These are phyloP conservation scores for Falco concolor DNA, from an alignment of 2,797 vertebrate genomes.

Conservation along the genomic window DNA sequence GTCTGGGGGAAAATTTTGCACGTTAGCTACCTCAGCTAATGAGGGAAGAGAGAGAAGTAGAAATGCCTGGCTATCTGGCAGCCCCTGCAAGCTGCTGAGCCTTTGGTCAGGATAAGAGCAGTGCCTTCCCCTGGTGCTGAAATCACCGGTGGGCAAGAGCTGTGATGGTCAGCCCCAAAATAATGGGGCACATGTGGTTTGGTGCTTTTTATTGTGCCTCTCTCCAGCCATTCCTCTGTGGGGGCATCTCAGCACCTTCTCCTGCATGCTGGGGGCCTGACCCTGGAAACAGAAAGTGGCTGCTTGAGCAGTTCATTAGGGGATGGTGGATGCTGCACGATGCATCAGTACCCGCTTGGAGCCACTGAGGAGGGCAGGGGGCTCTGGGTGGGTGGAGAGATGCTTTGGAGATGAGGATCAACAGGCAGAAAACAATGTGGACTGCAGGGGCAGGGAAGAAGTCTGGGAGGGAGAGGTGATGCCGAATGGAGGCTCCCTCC, in stretches of 20 bases:
- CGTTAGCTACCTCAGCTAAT: background rate
- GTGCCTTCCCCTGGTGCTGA: background rate
- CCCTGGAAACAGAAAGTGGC: background rate
- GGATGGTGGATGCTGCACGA: accelerated
- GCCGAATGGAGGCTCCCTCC: background rate
- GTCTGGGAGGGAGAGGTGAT: background rate
- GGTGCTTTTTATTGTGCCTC: background rate
- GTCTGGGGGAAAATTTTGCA: accelerated
- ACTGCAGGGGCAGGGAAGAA: background rate
- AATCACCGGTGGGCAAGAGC: accelerated
- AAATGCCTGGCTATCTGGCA: background rate
- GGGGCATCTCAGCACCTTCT: background rate
- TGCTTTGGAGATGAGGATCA: background rate
- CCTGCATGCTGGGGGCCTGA: background rate
- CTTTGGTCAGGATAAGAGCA: background rate
- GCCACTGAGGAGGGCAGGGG: background rate
- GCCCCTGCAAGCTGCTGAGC: background rate
- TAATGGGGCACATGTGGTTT: accelerated
- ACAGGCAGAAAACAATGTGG: background rate
- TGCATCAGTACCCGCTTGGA: accelerated
- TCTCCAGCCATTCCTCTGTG: background rate
- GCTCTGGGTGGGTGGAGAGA: background rate
- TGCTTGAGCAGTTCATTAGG: background rate
- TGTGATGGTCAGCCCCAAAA: background rate
- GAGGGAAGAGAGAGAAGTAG: background rate